phyloP scores from a whole-genome alignment of 1,140 invertebrate genomes.

The Drusus annulatus region DNA sequence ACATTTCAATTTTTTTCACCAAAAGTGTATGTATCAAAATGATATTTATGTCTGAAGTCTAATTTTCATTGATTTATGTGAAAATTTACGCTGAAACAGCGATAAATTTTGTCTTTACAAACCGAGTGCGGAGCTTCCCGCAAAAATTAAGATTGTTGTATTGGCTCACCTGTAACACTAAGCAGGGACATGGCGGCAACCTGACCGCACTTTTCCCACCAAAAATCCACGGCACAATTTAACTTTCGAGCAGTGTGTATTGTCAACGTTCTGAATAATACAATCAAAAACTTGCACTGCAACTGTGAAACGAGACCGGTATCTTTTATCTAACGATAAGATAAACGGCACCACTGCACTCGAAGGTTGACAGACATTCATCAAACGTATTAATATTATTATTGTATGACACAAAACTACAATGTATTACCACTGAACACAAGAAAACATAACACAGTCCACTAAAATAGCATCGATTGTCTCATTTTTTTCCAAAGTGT shows the following conservation, averaged over 20 bases:
- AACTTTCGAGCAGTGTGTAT: constrained; percentile 21
- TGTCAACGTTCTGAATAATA: constrained; percentile 5
- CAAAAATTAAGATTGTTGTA: not conserved
- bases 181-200: constrained; percentile 70
- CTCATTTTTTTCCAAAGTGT: not conserved
- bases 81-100: no score
- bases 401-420: not conserved
- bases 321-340: constrained; percentile 34
- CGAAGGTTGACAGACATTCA: not conserved
- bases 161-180: constrained; percentile 69
- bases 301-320: constrained; percentile 41
- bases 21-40: no score
- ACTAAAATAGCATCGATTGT: constrained; percentile 16
- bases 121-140: constrained; percentile 1
- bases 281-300: constrained; percentile 47
- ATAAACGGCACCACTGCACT: constrained; percentile 13
- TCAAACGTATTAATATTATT: not conserved
- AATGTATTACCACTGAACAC: not conserved
- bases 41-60: no score
- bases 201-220: constrained; percentile 46
- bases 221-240: constrained; percentile 41
- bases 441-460: constrained; percentile 3
- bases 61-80: no score
- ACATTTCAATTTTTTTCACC: no score
- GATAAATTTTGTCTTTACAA: no score